Evolutionary conservation across 2,113 vertebrate species (phyloP), one percentile per base, ranked within the genome.

Genomic region (Rousettus leschenaultii): DNA sequence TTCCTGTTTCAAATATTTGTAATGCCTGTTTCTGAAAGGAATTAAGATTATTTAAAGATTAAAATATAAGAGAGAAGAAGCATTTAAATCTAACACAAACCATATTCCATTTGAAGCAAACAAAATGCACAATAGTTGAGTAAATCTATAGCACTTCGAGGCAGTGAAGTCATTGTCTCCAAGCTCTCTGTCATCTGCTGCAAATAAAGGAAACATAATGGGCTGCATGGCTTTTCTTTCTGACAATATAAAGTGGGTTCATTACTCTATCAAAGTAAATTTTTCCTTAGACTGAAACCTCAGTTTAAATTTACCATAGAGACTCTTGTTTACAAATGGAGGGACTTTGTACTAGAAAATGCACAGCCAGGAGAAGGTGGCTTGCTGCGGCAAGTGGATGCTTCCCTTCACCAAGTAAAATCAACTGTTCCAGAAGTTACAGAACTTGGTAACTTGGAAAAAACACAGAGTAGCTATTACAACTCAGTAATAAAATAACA

Each of bases 1-100:
- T 92, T 11, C 3, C n/a, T 96, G 2, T 83, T 84, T 96, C n/a
- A 75, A 77, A 61, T 30, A 73, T 90, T 53, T 94, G 22, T 45
- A n/a, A 71, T 92, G 14, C 3, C n/a, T 96, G 2, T 83, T 84
- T 96, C 75, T 93, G 45, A 96, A 96, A 90, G 21, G 38, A 57
- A 92, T 14, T 22, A 30, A 24, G 21, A 55, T 79, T 35, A 15
- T 4, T 82, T 16, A 70, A 9, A 94, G 8, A 79, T 51, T 91
- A 91, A 95, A 96, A 68, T 57, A 35, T 19, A 92, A 38, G 38
- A 4, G 3, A 18, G 80, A 93, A 88, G 10, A 93, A 33, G 16
- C 40, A 77, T 65, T 96, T 77, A 87, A 11, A 3, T 83, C n/a
- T 48, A 84, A 92, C 91, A 93, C 48, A 95, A 80, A 94, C 19